Evolutionary conservation across 2,888 invertebrate species (phyloP).

Genomic region (Rapana venosa): DNA sequence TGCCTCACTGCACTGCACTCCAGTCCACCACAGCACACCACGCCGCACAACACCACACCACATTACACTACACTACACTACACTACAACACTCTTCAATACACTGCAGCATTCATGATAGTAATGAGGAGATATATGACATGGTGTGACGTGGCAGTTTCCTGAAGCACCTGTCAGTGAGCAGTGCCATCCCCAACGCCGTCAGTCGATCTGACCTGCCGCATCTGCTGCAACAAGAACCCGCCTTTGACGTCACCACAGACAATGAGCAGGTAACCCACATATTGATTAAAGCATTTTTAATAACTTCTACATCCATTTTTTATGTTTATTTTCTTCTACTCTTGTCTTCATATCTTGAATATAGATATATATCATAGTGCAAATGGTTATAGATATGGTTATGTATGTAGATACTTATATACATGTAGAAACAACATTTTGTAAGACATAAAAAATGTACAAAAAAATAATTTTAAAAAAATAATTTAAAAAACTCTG

Average conservation of each 20-base stretch:
- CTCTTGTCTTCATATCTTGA: no score
- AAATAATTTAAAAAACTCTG: no score
- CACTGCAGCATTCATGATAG: not conserved
- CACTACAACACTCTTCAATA: not conserved
- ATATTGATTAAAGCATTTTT: no score
- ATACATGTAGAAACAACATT: no score
- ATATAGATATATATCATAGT: no score
- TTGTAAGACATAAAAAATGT: no score
- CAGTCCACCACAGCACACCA: not conserved
- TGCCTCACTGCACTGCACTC: not conserved
- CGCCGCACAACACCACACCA: not conserved
- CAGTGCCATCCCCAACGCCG: constrained; percentile 59
- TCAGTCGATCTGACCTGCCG: constrained; percentile 56
- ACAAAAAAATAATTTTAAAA: no score
- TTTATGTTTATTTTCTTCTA: no score
- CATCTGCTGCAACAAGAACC: constrained; percentile 53
- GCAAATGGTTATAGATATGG: no score
- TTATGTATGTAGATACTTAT: no score
- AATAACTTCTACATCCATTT: no score
- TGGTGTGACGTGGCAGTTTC: constrained; percentile 57
- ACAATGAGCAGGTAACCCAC: constrained; percentile 50
- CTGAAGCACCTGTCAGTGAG: constrained; percentile 67
- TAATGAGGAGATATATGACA: no score
- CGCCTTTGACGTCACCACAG: constrained; percentile 41
- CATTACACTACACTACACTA: not conserved